Base-by-base conservation (phyloP, 1,140 invertebrate genomes). In the Eriosoma lanigerum region DNA sequence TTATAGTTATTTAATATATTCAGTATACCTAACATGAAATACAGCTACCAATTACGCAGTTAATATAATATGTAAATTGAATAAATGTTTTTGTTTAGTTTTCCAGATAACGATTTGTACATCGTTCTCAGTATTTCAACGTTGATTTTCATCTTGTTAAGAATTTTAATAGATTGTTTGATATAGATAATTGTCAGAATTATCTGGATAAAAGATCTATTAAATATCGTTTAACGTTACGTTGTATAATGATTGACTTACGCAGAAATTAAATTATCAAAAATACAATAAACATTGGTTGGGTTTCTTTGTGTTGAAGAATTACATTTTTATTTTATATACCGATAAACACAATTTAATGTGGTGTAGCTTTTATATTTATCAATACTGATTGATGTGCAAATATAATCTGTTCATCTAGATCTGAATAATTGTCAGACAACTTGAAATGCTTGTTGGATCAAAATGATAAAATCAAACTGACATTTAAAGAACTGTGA, bases 111-210 rank as follows among this genome's bases (percentile, higher is more conserved):
- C 73, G 73, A 58, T 60, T 76, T 76, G 73, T 76, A 48, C 38
- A 24, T 24, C 21, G 38, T 44, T 60, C 46, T 60, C 29, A 19
- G 32, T 46, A 15, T 58, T 15, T 54, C 32, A 29, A 76, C n/a
- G n/a, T 44, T 24, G 19, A 66, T 44, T 3, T 60, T 44, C 54
- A 44, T 60, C 29, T 58, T 46, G 73, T 76, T 44, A 76, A 32
- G 56, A 32, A 75, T 56, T 75, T 56, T 56, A 75, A 54, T 75
- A 76, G 54, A 76, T 70, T 26, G 66, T 48, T 26, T 13, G 17
- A 70, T 26, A 3, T n/a, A 76, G 73, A 76, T 76, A 60, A 76
- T 44, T 10, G 73, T 38, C 29, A 26, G 52, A 17, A 17, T 58
- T 44, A 76, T 76, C 73, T 19, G 4, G n/a, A 54, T 6, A 13